phyloP scores from a whole-genome alignment of 2,797 vertebrate species.

The Synaphobranchus kaupii region DNA sequence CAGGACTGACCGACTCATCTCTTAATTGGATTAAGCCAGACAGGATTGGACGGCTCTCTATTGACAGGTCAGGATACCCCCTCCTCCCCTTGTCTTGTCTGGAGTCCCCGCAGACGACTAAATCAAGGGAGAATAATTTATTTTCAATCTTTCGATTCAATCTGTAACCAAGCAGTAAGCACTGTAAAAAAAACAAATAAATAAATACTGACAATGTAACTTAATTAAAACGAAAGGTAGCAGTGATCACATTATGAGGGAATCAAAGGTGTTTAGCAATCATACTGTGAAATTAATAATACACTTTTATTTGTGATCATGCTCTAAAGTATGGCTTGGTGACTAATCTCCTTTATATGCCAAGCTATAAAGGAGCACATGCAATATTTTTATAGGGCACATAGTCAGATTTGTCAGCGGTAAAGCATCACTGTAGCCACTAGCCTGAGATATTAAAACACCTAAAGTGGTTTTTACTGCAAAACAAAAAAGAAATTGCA shows the following conservation, averaged over 20 bases:
- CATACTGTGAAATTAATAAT: not conserved
- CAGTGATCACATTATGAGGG: not conserved
- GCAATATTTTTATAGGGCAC: not conserved
- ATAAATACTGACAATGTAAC: not conserved
- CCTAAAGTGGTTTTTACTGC: not conserved
- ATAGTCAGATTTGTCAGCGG: not conserved
- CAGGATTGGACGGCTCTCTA: not conserved
- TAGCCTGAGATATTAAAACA: not conserved
- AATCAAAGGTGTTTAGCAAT: not conserved
- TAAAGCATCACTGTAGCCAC: not conserved
- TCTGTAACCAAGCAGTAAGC: not conserved
- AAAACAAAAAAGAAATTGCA: not conserved
- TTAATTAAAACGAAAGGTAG: not conserved
- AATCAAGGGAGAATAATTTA: not conserved
- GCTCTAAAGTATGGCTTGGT: not conserved
- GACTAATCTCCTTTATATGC: conserved; percentile 1
- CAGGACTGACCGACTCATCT: not conserved
- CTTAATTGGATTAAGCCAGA: conserved; percentile 3
- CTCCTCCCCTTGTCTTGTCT: not conserved
- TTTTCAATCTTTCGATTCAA: not conserved
- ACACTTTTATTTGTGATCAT: not conserved
- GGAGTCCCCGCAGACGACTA: not conserved
- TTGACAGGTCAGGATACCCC: not conserved
- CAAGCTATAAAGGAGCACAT: not conserved
- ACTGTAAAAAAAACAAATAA: too few relatives aligned